Percentiles rank a stretch among this genome's conserved stretches.
Conservation (phyloP, 2,888 invertebrate genomes). For the Drosophila phalerata region DNA sequence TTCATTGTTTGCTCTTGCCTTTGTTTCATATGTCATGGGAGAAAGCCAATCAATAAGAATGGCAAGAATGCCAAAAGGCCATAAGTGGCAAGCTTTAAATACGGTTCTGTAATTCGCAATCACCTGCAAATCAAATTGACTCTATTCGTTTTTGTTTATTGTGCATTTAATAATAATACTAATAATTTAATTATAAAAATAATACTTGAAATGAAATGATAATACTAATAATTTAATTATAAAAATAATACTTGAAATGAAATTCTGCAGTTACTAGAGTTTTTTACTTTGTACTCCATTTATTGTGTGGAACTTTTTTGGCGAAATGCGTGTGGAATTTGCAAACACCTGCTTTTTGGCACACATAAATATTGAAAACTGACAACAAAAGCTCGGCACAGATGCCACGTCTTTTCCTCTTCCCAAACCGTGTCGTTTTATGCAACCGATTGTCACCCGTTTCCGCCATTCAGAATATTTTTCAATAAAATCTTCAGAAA, state of each 20-base stretch:
- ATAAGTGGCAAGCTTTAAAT: not conserved
- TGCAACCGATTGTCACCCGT: constrained; percentile 30
- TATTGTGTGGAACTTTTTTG: not conserved
- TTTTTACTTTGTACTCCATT: not conserved
- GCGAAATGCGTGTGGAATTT: constrained; percentile 30
- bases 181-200: too few species aligned
- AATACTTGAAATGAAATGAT: too few species aligned
- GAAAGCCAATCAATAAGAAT: constrained; percentile 35
- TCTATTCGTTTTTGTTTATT: too few species aligned
- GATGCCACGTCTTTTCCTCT: constrained; percentile 25
- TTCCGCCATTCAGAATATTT: constrained; percentile 57
- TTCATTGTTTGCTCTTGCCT: constrained; percentile 52
- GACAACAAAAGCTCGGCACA: constrained; percentile 40
- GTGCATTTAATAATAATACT: not conserved
- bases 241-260: not conserved
- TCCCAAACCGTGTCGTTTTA: not conserved
- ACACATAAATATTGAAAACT: constrained; percentile 20
- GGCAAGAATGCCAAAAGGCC: constrained; percentile 2
- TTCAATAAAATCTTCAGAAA: constrained; percentile 69
- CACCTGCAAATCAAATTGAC: not conserved
- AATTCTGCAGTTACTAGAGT: not conserved
- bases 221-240: not conserved
- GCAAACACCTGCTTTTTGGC: constrained; percentile 7
- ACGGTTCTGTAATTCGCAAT: constrained; percentile 13
- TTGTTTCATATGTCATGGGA: constrained; percentile 45